Evolutionary conservation across 2,888 invertebrate species (phyloP).

Genomic region (Orthonevra nobilis): DNA sequence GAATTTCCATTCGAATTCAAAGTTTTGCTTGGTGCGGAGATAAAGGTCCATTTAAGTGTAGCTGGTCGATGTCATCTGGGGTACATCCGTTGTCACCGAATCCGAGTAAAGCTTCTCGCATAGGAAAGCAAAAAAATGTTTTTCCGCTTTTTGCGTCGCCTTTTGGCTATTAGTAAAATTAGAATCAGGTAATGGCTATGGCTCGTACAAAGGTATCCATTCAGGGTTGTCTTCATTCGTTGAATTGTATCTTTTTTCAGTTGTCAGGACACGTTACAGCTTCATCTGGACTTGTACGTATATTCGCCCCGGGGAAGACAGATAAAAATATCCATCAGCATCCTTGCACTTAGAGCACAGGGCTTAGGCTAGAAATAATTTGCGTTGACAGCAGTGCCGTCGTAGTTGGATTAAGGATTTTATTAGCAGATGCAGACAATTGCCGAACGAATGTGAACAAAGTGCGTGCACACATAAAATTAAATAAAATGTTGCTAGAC

Average conservation of each 20-base stretch:
- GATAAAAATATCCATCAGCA: neutral
- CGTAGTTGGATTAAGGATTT: too few species aligned
- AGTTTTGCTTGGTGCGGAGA: constrained; percentile 39
- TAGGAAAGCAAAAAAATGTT: neutral
- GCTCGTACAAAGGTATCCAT: neutral
- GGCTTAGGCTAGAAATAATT: constrained; percentile 16
- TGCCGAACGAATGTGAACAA: neutral
- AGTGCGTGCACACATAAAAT: constrained; percentile 45
- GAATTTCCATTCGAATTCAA: constrained; percentile 36
- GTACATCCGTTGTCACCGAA: constrained; percentile 17
- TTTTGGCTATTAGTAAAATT: constrained; percentile 33
- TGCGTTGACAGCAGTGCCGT: constrained; percentile 31
- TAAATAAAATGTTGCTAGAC: constrained; percentile 38
- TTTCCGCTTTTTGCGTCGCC: neutral
- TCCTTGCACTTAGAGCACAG: constrained; percentile 12
- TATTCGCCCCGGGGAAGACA: neutral
- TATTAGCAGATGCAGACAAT: constrained; percentile 7
- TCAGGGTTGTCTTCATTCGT: constrained; percentile 2
- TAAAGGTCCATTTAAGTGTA: constrained; percentile 52
- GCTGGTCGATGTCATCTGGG: constrained; percentile 13
- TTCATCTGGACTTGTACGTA: constrained; percentile 14
- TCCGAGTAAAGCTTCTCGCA: constrained; percentile 30
- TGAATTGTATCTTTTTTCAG: constrained; percentile 10
- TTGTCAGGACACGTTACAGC: constrained; percentile 20
- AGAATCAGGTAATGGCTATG: constrained; percentile 39